A percentile compares a stretch with the other conserved stretches of the same genome.
Evolutionary conservation across 1,140 invertebrate genomes (phyloP).

Genomic region (Drosophila sulfurigaster): DNA sequence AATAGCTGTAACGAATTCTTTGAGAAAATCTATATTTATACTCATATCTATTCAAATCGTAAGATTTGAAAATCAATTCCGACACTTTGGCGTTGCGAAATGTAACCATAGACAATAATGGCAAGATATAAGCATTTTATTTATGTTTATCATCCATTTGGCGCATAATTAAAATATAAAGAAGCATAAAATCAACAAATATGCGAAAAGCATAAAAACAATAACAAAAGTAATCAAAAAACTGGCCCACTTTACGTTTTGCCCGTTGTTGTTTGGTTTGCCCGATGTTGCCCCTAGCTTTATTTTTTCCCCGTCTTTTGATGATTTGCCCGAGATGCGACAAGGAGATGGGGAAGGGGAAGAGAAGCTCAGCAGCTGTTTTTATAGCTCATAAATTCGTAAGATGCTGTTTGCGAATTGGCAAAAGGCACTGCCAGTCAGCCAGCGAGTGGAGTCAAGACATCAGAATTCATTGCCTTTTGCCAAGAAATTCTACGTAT

Average conservation of each 20-base stretch:
- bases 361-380: constrained; percentile 65
- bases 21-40: no score
- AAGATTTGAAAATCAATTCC: constrained; percentile 1
- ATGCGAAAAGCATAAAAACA: constrained; percentile 74
- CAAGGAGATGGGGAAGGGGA: no score
- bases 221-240: constrained; percentile 82
- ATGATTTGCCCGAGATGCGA: background rate
- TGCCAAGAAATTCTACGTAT: constrained; percentile 50
- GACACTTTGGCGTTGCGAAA: background rate
- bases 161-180: constrained; percentile 80
- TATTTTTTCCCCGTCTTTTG: constrained; percentile 4
- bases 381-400: constrained; percentile 84
- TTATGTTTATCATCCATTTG: constrained; percentile 71
- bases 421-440: constrained; percentile 32
- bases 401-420: constrained; percentile 76
- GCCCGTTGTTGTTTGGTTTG: constrained; percentile 25
- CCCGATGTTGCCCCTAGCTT: constrained; percentile 22
- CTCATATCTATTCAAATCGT: no score
- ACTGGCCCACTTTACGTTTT: constrained; percentile 61
- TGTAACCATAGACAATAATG: constrained; percentile 27
- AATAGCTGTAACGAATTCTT: no score
- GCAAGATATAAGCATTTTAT: constrained; percentile 39
- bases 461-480: constrained; percentile 77
- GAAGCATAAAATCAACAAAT: constrained; percentile 73
- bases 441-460: constrained; percentile 37